Evolutionary conservation across 2,888 invertebrate genomes (phyloP), one percentile per base, ranked within the genome.

Genomic region (Mythimna ferrago): DNA sequence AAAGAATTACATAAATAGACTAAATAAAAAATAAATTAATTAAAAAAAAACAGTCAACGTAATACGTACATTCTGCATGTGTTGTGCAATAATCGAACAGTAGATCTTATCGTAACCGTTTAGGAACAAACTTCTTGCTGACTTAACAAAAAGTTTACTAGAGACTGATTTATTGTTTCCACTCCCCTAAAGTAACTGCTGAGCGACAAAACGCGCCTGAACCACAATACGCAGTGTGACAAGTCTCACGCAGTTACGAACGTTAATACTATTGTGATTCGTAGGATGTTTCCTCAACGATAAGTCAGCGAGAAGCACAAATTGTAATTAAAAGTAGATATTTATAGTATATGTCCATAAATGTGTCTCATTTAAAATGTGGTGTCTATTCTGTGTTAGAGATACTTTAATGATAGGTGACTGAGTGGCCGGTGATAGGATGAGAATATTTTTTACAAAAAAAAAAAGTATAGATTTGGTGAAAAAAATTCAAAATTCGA

Each of bases 371-470:
- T 94, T 95, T 95, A 94, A 94, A 95, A 94, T 94, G 96, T 96
- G 96, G 96, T 96, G 96, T 96, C 96, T 96, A 95, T 88, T 95
- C 93, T 90, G 93, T 96, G 95, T 96, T 95, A 95, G 95, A 93
- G 87, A 90, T 94, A 94, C 93, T 94, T 92, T 92, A 94, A 90
- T 93, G 75, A 93, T 95, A 95, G 95, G 87, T 92, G 95, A 95
- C 94, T 94, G 95, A 95, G 92, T 93, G 94, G 89, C 86, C 87
- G 93, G 91, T 91, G 94, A 93, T 92, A 92, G 89, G 92, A 91
- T 91, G 93, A 91, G 91, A 92, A 94, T 95, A 95, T 96, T 96
- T 95, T 95, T 94, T 95, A 95, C 94, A 91, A 93, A 92, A 94
- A 32, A 94, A 32, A 87, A 88, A 89, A 85, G 88, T 89, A 82